Evolutionary conservation across 2,888 invertebrate genomes (phyloP).

Genomic region (Parnassius glacialis): DNA sequence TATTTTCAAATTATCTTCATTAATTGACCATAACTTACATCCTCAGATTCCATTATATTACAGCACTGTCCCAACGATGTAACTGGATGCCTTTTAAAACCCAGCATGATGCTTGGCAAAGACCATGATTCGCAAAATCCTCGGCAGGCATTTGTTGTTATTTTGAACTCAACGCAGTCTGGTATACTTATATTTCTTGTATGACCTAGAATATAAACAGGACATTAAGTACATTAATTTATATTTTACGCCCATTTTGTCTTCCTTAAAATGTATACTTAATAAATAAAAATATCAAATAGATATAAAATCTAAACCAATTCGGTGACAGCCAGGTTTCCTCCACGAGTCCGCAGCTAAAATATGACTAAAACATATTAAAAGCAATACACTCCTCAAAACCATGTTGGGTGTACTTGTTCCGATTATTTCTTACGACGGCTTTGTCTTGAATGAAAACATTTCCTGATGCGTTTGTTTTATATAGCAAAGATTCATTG

Average conservation of each 20-base stretch:
- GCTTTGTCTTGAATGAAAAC: conserved; percentile 15
- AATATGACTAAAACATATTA: conserved; percentile 62
- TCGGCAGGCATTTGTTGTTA: conserved; percentile 93
- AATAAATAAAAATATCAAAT: neutral
- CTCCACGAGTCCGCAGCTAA: conserved; percentile 81
- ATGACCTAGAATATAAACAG: conserved; percentile 80
- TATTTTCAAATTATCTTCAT: too few relatives aligned
- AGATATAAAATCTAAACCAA: conserved; percentile 76
- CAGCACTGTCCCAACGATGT: conserved; percentile 93
- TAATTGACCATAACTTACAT: conserved; percentile 74
- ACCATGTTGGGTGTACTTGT: conserved; percentile 46
- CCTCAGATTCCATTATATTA: conserved; percentile 93
- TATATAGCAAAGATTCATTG: conserved; percentile 13
- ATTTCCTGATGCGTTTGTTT: conserved; percentile 36
- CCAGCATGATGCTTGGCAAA: conserved; percentile 85
- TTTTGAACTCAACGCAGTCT: conserved; percentile 90
- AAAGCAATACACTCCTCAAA: conserved; percentile 51
- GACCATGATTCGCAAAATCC: conserved; percentile 94
- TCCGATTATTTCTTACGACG: conserved; percentile 8
- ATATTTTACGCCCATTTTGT: neutral
- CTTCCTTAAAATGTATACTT: neutral
- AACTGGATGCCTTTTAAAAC: conserved; percentile 81
- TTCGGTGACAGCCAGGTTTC: conserved; percentile 89
- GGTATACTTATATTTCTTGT: conserved; percentile 90
- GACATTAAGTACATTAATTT: neutral